Evolutionary conservation across 2,888 invertebrate species (phyloP), one percentile per base, ranked within the genome.

Genomic region (Pseudoips prasinana): DNA sequence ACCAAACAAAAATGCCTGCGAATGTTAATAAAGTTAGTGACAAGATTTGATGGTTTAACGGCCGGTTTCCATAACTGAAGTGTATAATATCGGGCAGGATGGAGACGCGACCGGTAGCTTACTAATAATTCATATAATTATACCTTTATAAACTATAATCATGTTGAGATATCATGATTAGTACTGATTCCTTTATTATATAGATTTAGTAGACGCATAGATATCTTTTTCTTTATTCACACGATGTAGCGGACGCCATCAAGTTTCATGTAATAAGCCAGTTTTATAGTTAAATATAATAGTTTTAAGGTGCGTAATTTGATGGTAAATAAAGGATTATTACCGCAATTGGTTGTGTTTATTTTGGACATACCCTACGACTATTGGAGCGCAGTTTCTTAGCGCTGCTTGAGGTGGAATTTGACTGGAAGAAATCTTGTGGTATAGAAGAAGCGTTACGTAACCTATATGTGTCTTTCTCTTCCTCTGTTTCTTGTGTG

Each of bases 321-420:
- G 68, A 72, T 78, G 80, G 77, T 81, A 83, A 69, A 85, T 84
- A 84, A 85, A 86, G 66, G 55, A 80, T 75, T 72, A 62, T 76
- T 81, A 83, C 76, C 73, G 59, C 40, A 55, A 42, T 24, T 41
- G 39, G 42, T 73, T 63, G 75, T 47, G 61, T 70, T 73, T 56
- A 11, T 10, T 3, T 36, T 14, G n/a, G n/a, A n/a, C n/a, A n/a
- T n/a, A n/a, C n/a, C n/a, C n/a, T n/a, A n/a, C n/a, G n/a, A n/a
- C n/a, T n/a, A n/a, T n/a, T n/a, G n/a, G n/a, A n/a, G n/a, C n/a
- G n/a, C n/a, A n/a, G n/a, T n/a, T n/a, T n/a, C n/a, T n/a, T n/a
- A n/a, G n/a, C n/a, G n/a, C n/a, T n/a, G n/a, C n/a, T n/a, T n/a
- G n/a, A n/a, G n/a, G n/a, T n/a, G n/a, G n/a, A n/a, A n/a, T n/a